Percentiles rank a stretch among this genome's conserved stretches.
phyloP scores from a whole-genome alignment of 2,113 vertebrate species.

The Noturus placidus region DNA sequence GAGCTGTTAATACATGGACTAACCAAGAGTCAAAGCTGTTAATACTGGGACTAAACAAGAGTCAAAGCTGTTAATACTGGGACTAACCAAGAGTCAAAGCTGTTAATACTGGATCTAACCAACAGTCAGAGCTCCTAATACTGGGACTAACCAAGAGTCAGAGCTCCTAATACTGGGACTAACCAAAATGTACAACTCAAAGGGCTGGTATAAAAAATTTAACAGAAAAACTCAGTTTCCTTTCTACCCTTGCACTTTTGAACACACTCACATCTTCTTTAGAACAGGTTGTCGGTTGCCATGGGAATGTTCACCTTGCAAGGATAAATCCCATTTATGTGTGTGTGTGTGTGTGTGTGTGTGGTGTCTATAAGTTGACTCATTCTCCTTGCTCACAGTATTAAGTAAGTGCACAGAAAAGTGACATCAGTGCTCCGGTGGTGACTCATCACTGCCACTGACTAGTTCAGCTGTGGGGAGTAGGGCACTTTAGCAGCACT shows the following conservation, averaged over 20 bases:
- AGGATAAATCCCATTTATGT: slow-evolving; percentile 8
- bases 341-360: slow-evolving; percentile 41
- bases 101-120: background rate
- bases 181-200: background rate
- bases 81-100: background rate
- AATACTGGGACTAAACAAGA: background rate
- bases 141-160: background rate
- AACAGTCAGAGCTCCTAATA: background rate
- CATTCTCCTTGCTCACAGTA: slow-evolving; percentile 4
- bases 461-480: background rate
- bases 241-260: background rate
- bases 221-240: background rate
- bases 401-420: slow-evolving; percentile 28
- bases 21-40: background rate
- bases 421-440: slow-evolving; percentile 15
- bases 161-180: background rate
- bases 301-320: slow-evolving; percentile 18
- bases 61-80: background rate
- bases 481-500: background rate
- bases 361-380: slow-evolving; percentile 15
- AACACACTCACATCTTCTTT: slow-evolving; percentile 11
- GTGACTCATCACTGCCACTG: slow-evolving; percentile 9
- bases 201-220: background rate
- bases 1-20: background rate
- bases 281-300: slow-evolving; percentile 11